A percentile compares a stretch with the other conserved stretches of the same genome.
These are phyloP conservation scores for Hypomecis punctinalis DNA, from an alignment of 2,888 invertebrate species.

Conservation along the genomic window DNA sequence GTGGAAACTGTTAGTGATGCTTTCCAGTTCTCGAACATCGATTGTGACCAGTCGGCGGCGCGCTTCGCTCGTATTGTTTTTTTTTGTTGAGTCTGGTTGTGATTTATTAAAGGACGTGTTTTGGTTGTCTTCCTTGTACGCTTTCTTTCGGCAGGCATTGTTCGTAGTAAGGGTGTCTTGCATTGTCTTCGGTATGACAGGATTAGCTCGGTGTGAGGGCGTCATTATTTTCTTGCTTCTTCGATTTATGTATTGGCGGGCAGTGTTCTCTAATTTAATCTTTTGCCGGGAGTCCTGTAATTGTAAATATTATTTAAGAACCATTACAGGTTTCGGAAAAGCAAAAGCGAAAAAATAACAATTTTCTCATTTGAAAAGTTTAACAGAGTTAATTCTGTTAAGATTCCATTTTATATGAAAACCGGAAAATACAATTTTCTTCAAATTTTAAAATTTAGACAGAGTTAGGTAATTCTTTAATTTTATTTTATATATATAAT, in stretches of 20 bases:
- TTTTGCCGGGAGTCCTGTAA: conserved; percentile 53
- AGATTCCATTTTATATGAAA: too few relatives aligned
- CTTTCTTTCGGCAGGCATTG: conserved; percentile 50
- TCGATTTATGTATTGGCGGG: conserved; percentile 58
- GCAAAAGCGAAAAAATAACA: too few relatives aligned
- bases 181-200: conserved; percentile 58
- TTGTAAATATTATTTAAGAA: too few relatives aligned
- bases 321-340: too few relatives aligned
- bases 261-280: conserved; percentile 51
- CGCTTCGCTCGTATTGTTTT: conserved; percentile 43
- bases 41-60: conserved; percentile 43
- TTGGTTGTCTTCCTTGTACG: conserved; percentile 42
- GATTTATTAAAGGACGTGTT: conserved; percentile 51
- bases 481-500: too few relatives aligned
- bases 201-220: conserved; percentile 61
- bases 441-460: too few relatives aligned
- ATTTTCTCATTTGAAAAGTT: too few relatives aligned
- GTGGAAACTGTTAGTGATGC: conserved; percentile 58
- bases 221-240: conserved; percentile 55
- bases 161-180: conserved; percentile 46
- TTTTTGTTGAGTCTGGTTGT: conserved; percentile 60
- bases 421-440: too few relatives aligned
- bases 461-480: too few relatives aligned
- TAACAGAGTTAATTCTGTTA: too few relatives aligned
- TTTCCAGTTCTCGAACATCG: conserved; percentile 51